phyloP scores from a whole-genome alignment of 1,140 invertebrate genomes.

The Diabrotica virgifera region DNA sequence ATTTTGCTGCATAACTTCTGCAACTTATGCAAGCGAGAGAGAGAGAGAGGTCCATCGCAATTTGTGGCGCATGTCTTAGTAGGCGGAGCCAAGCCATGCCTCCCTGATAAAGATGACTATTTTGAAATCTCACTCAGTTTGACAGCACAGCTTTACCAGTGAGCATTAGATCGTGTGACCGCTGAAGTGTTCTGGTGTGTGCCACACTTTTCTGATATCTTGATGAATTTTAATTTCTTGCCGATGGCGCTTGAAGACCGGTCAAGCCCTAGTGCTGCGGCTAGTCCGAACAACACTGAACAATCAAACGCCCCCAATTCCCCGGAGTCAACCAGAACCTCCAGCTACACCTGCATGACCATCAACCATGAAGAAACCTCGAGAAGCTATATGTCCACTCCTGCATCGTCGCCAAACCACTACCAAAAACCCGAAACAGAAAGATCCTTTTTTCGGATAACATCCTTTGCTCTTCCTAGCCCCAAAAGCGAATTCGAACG shows the following conservation, averaged over 20 bases:
- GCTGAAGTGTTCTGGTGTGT: constrained; percentile 16
- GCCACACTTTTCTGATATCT: constrained; percentile 9
- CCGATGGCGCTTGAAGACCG: constrained; percentile 47
- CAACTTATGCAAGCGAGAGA: constrained; percentile 17
- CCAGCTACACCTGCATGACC: constrained; percentile 45
- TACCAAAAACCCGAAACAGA: constrained; percentile 30
- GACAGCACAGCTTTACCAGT: constrained; percentile 49
- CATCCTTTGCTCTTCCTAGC: constrained; percentile 43
- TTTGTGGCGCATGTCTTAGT: constrained; percentile 31
- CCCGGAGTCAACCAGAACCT: constrained; percentile 45
- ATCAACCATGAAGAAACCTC: constrained; percentile 33
- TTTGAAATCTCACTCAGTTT: constrained; percentile 52
- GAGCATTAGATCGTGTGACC: constrained; percentile 41
- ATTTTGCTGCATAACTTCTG: not conserved
- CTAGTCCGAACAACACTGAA: constrained; percentile 31
- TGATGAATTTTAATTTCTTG: constrained; percentile 21
- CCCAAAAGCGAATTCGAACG: constrained; percentile 35
- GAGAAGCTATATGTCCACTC: constrained; percentile 18
- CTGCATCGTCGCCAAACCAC: constrained; percentile 27
- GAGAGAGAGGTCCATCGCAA: constrained; percentile 35
- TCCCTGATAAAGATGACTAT: constrained; percentile 51
- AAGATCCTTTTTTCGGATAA: constrained; percentile 42
- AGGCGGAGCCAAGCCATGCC: constrained; percentile 38
- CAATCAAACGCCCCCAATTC: constrained; percentile 41
- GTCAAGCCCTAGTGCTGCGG: constrained; percentile 43